Evolutionary conservation across 2,113 vertebrate species (phyloP).

Genomic region (Aleadryas rufinucha): DNA sequence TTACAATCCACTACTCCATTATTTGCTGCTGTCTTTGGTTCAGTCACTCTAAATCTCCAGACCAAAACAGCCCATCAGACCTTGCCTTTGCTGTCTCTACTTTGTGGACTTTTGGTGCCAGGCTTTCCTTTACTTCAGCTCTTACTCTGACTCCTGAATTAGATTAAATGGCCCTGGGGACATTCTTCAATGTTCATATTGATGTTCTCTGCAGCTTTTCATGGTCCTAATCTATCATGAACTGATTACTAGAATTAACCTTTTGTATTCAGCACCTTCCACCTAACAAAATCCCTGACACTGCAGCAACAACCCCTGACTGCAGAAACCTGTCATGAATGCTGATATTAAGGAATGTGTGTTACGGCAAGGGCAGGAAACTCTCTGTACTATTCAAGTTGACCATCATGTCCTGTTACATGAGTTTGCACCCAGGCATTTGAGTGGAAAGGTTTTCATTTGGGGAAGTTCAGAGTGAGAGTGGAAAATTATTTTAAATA

Average conservation of each 20-base stretch:
- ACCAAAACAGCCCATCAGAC: constrained; percentile 5
- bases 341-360: not conserved
- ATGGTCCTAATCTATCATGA: constrained; percentile 45
- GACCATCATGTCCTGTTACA: not conserved
- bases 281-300: constrained; percentile 28
- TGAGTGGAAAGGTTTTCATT: not conserved
- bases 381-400: not conserved
- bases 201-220: constrained; percentile 35
- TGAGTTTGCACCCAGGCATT: not conserved
- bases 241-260: constrained; percentile 62
- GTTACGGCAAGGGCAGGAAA: not conserved
- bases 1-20: not conserved
- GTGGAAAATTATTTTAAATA: not conserved
- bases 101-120: constrained; percentile 32
- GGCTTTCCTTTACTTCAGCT: constrained; percentile 24
- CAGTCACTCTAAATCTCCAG: not conserved
- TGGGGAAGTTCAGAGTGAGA: not conserved
- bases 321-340: not conserved
- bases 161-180: constrained; percentile 28
- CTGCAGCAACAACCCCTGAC: not conserved
- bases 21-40: not conserved
- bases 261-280: constrained; percentile 31
- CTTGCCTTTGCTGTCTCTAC: not conserved
- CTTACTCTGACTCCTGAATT: constrained; percentile 23
- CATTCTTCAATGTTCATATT: constrained; percentile 18